Conservation (phyloP, 2,113 vertebrate genomes). For the Oxyura jamaicensis region DNA sequence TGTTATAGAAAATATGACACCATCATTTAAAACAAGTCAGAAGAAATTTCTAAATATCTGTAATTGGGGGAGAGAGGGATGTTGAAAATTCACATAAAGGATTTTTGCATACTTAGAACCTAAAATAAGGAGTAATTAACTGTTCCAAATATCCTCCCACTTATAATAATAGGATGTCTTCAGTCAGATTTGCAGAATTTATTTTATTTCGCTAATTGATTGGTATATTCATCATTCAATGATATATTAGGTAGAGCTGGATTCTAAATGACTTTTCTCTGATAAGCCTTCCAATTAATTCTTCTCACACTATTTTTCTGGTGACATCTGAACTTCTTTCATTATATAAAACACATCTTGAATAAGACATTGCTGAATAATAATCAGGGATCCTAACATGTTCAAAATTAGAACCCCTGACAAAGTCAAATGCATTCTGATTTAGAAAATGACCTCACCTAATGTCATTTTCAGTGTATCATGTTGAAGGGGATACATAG, state of each 20-base stretch:
- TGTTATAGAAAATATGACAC: conserved; percentile 55
- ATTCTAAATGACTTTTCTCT: conserved; percentile 87
- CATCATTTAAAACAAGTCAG: conserved; percentile 60
- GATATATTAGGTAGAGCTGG: conserved; percentile 85
- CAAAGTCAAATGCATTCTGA: conserved; percentile 77
- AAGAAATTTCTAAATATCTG: conserved; percentile 57
- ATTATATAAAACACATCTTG: conserved; percentile 84
- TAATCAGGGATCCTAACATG: conserved; percentile 76
- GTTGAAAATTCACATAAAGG: conserved; percentile 61
- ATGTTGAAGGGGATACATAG: conserved; percentile 48
- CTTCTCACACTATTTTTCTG: conserved; percentile 85
- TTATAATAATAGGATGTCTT: conserved; percentile 89
- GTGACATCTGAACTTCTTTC: conserved; percentile 86
- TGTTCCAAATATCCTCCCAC: conserved; percentile 86
- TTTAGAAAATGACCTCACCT: conserved; percentile 78
- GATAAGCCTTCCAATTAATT: conserved; percentile 94
- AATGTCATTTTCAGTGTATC: conserved; percentile 72
- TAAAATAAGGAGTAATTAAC: conserved; percentile 85
- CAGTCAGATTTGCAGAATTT: conserved; percentile 89
- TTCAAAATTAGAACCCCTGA: conserved; percentile 76
- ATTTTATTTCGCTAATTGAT: conserved; percentile 93
- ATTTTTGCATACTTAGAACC: conserved; percentile 68
- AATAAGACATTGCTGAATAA: conserved; percentile 80
- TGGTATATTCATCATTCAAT: conserved; percentile 85
- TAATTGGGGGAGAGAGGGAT: conserved; percentile 12